phyloP scores from a whole-genome alignment of 2,797 vertebrate genomes.

The Cyprinella venusta region DNA sequence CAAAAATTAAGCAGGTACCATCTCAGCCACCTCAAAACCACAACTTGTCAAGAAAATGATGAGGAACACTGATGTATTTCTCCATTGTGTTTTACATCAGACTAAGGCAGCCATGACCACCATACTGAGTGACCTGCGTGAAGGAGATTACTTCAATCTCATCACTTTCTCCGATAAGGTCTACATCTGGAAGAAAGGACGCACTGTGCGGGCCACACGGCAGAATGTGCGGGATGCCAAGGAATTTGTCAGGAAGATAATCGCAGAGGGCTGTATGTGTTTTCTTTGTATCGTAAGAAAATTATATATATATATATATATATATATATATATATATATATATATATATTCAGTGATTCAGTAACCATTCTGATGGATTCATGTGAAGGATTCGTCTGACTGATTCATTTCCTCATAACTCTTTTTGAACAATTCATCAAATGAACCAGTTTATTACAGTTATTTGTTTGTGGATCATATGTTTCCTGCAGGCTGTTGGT shows the following conservation, averaged over 20 bases:
- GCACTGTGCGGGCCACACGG: conserved; percentile 78
- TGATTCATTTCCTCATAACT: not conserved
- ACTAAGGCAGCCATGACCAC: conserved; percentile 86
- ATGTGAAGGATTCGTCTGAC: not conserved
- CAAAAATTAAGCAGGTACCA: conserved; percentile 88
- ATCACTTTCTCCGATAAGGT: conserved; percentile 87
- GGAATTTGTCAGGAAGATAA: conserved; percentile 80
- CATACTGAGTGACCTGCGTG: conserved; percentile 83
- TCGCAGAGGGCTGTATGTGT: conserved; percentile 84
- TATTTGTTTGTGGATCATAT: not conserved
- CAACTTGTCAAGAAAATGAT: not conserved
- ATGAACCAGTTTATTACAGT: too few species aligned
- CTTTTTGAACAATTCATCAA: not conserved
- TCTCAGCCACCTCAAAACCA: conserved; percentile 27
- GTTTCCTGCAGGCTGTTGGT: not conserved
- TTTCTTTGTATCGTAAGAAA: not conserved
- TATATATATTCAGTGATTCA: not conserved
- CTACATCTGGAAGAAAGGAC: conserved; percentile 80
- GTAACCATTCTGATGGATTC: not conserved
- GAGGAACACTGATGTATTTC: not conserved
- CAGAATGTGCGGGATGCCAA: conserved; percentile 83
- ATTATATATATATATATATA: not conserved
- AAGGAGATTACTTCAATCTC: conserved; percentile 87
- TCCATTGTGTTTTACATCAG: conserved; percentile 66
- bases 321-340: not conserved